Evolutionary conservation across 2,113 vertebrate genomes (phyloP), one percentile per base, ranked within the genome.

Genomic region (Gobio gobio): DNA sequence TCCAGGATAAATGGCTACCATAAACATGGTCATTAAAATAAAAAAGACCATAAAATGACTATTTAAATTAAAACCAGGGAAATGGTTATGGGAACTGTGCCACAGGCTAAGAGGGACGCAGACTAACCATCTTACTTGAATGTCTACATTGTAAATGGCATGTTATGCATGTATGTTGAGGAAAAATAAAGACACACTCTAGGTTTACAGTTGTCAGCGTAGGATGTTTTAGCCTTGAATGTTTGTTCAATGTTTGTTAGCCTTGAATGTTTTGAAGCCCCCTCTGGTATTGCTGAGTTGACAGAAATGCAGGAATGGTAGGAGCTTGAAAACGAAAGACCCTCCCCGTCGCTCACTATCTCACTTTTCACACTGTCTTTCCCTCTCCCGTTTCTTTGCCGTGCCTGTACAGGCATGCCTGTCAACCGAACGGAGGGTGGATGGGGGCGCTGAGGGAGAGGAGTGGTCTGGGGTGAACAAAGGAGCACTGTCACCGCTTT

Each of bases 321-420:
- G 85, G 89, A 91, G 90, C 92, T 93, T 92, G 94, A 93, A 95
- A 94, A 94, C 90, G 91, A 92, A 88, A 78, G 86, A 72, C 63
- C 79, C 84, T 64, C 63, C 66, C 61, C 78, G 29, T 58, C 58
- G 29, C 64, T 83, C 29, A 10, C 49, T 83, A 83, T 87, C 83
- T 88, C 87, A 75, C 47, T 83, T 33, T 45, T 59, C 36, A 51
- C 64, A 73, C 51, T 76, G 78, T 68, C 63, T 84, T 82, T 61
- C 83, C 64, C 45, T 16, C 45, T 74, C 78, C 83, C 83, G 85
- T 51, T 84, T 83, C 83, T 84, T 82, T 33, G 93, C 81, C 89
- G 93, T 92, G 94, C 94, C 91, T 96, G 95, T 96, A 92, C 93
- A 97, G 96, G 94, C 95, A 94, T 93, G 95, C 93, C 94, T 95